Evolutionary conservation across 2,888 invertebrate species (phyloP), one percentile per base, ranked within the genome.

Genomic region (Ephialtes manifestator): DNA sequence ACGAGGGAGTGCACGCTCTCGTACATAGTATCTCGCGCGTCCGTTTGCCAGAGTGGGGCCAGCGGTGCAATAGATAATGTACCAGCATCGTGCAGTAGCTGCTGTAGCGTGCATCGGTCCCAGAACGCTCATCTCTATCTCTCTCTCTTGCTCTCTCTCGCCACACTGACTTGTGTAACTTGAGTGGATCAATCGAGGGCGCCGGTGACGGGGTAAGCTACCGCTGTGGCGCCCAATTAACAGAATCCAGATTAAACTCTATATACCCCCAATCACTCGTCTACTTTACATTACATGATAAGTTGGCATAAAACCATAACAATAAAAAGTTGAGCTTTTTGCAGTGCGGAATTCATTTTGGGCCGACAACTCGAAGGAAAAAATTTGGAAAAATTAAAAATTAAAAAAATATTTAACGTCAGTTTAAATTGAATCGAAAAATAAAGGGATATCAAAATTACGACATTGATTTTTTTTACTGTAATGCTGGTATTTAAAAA

Each of bases 211-310:
- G 70, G 39, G 39, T 65, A 58, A 70, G 11, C 48, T 60, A 60
- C 70, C 24, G 68, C 60, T 70, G 53, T 55, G 79, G 83, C 80
- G 75, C 80, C 80, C 65, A 84, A 80, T 84, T 80, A 84, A 71
- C 71, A 76, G 58, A 76, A 58, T 84, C 53, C 71, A 39, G 39
- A 83, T 83, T 80, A 71, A 18, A 24, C 35, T 48, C 58, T 79
- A 43, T 11, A 43, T 35, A 39, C 13, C 10, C 70, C 63, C 46
- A 58, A 63, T 60, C 58, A 28, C n/a, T 51, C 35, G 24, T 46
- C 43, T 15, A 67, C 58, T 72, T 28, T n/a, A 55, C 51, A 31
- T 43, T 63, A 18, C 18, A 31, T 39, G 1, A 24, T 35, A n/a
- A 18, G 18, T 4, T n/a, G 15, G 2, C 58, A 31, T 39, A 8